Conservation (phyloP, 2,797 vertebrate genomes). For the Amblyraja radiata region DNA sequence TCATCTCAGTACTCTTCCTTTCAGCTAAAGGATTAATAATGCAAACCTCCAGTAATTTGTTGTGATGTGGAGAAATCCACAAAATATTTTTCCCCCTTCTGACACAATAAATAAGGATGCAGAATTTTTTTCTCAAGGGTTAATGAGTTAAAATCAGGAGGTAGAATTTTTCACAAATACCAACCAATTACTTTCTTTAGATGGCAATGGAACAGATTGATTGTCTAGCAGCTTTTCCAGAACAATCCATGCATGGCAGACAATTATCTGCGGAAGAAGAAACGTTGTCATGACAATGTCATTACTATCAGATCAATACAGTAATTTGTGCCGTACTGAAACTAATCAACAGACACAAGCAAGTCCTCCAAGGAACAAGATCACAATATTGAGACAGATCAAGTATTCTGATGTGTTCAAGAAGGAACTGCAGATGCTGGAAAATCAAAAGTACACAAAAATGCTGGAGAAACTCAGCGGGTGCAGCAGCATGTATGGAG, state of each 20-base stretch:
- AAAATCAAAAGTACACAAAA: too few relatives aligned
- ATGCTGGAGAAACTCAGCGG: too few relatives aligned
- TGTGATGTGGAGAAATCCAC: not conserved
- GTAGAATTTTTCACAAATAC: constrained; percentile 12
- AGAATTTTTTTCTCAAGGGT: not conserved
- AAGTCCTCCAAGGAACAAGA: too few relatives aligned
- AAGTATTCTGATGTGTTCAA: not conserved
- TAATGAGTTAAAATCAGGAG: not conserved
- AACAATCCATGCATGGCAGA: constrained; percentile 10
- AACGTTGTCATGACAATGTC: constrained; percentile 35
- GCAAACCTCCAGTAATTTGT: not conserved
- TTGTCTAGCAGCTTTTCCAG: constrained; percentile 10
- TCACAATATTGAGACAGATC: not conserved
- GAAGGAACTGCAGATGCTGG: too few relatives aligned
- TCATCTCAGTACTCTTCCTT: not conserved
- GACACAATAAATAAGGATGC: not conserved
- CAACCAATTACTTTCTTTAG: not conserved
- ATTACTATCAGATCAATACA: constrained; percentile 18
- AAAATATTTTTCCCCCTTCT: not conserved
- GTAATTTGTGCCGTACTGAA: not conserved
- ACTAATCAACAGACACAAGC: constrained; percentile 16
- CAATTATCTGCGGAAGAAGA: constrained; percentile 28
- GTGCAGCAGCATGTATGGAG: too few relatives aligned
- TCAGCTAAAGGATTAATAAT: not conserved
- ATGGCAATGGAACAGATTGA: not conserved